Evolutionary conservation across 1,140 invertebrate species (phyloP).

Genomic region (Drosophila bifasciata): DNA sequence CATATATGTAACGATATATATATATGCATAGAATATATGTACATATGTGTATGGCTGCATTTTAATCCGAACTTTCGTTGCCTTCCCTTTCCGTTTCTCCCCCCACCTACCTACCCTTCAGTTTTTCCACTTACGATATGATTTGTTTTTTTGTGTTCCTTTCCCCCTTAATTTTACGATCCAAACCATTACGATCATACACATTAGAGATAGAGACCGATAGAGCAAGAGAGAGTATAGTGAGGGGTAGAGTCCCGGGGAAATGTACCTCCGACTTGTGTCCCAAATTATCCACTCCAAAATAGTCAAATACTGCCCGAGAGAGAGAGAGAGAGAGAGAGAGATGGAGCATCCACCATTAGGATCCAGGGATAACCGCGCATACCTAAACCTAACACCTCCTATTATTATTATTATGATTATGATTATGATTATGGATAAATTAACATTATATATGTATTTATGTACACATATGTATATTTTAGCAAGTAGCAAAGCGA

Average conservation of each 20-base stretch:
- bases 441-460: slow-evolving; percentile 21
- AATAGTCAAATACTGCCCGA: slow-evolving; percentile 24
- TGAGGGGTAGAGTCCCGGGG: slow-evolving; percentile 11
- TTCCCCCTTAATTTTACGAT: slow-evolving; percentile 7
- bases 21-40: slow-evolving; percentile 26
- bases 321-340: background rate
- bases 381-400: slow-evolving; percentile 25
- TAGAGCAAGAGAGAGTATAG: background rate
- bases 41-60: slow-evolving; percentile 49
- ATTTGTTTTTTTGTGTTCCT: slow-evolving; percentile 19
- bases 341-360: background rate
- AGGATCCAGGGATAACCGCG: slow-evolving; percentile 29
- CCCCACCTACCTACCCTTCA: slow-evolving; percentile 1
- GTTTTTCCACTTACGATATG: slow-evolving; percentile 27
- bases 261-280: slow-evolving; percentile 23
- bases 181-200: background rate
- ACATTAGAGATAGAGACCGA: slow-evolving; percentile 3
- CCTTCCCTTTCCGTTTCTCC: slow-evolving; percentile 1
- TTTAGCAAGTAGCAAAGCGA: slow-evolving; percentile 46
- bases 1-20: slow-evolving; percentile 24
- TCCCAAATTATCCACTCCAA: slow-evolving; percentile 5
- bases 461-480: slow-evolving; percentile 36
- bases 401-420: slow-evolving; percentile 13
- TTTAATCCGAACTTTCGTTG: slow-evolving; percentile 37
- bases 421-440: slow-evolving; percentile 6